Evolutionary conservation across 2,888 invertebrate genomes (phyloP).

Genomic region (Drosophila fulvimacula): DNA sequence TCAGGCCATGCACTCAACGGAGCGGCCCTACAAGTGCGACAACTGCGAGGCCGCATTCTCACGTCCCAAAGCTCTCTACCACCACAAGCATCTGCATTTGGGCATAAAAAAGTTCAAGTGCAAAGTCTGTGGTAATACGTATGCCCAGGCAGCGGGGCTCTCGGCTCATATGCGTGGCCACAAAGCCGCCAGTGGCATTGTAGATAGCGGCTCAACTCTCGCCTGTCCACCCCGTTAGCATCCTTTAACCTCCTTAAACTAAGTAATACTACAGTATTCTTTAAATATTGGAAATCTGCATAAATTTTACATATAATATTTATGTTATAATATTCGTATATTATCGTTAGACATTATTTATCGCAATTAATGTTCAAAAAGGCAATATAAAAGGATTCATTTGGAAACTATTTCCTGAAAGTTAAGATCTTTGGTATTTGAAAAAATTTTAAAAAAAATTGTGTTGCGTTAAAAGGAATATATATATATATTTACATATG

Average conservation of each 20-base stretch:
- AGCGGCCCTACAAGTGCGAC: conserved; percentile 72
- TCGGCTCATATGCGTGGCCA: conserved; percentile 81
- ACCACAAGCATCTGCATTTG: conserved; percentile 79
- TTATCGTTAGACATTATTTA: neutral
- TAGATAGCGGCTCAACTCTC: neutral
- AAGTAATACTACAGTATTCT: neutral
- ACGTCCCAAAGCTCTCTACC: conserved; percentile 74
- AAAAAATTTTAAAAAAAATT: no score
- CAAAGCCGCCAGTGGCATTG: conserved; percentile 48
- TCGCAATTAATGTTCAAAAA: neutral
- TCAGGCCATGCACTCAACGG: conserved; percentile 77
- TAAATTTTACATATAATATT: neutral
- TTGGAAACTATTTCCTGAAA: no score
- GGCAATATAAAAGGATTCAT: no score
- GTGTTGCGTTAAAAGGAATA: no score
- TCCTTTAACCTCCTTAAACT: neutral
- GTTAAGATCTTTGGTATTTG: no score
- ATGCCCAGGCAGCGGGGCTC: conserved; percentile 82
- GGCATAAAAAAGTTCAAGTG: conserved; percentile 81
- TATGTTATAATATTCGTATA: neutral
- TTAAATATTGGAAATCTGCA: neutral
- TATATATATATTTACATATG: no score
- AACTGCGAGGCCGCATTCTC: conserved; percentile 76
- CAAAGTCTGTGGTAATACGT: conserved; percentile 78
- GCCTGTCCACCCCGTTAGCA: conserved; percentile 7